Conservation (phyloP, 2,113 vertebrate species). For the Pelobates fuscus region DNA sequence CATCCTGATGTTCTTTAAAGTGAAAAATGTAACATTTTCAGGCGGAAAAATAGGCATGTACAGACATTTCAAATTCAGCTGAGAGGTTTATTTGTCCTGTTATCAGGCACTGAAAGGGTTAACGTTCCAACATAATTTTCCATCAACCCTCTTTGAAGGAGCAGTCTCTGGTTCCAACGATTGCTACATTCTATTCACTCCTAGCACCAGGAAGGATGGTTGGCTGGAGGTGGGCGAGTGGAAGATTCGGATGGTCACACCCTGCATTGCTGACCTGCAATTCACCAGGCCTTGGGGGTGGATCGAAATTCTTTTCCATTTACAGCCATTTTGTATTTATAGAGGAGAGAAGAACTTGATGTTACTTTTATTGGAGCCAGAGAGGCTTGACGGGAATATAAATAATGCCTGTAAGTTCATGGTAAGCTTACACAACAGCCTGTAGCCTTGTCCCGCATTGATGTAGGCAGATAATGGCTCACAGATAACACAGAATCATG, state of each 20-base stretch:
- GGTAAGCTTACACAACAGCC: background rate
- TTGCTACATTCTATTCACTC: too few species aligned
- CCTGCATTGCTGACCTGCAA: slow-evolving; percentile 13
- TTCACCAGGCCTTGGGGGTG: background rate
- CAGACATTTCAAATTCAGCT: background rate
- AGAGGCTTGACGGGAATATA: background rate
- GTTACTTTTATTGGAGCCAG: slow-evolving; percentile 30
- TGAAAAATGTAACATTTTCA: too few species aligned
- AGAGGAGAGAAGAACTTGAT: background rate
- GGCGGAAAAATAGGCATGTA: background rate
- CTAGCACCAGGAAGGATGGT: background rate
- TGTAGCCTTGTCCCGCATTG: background rate
- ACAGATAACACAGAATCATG: background rate
- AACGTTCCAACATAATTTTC: too few species aligned
- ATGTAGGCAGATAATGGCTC: background rate
- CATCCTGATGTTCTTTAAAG: too few species aligned
- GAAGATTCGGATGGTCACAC: slow-evolving; percentile 7
- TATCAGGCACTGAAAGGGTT: too few species aligned
- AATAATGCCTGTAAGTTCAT: slow-evolving; percentile 25
- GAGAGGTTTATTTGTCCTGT: too few species aligned
- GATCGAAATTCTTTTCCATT: slow-evolving; percentile 17
- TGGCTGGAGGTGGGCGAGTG: slow-evolving; percentile 2
- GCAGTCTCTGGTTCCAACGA: too few species aligned
- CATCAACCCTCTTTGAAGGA: too few species aligned
- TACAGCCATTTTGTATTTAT: slow-evolving; percentile 23